Conservation (phyloP, 2,888 invertebrate species). For the Siphlonurus alternatus region DNA sequence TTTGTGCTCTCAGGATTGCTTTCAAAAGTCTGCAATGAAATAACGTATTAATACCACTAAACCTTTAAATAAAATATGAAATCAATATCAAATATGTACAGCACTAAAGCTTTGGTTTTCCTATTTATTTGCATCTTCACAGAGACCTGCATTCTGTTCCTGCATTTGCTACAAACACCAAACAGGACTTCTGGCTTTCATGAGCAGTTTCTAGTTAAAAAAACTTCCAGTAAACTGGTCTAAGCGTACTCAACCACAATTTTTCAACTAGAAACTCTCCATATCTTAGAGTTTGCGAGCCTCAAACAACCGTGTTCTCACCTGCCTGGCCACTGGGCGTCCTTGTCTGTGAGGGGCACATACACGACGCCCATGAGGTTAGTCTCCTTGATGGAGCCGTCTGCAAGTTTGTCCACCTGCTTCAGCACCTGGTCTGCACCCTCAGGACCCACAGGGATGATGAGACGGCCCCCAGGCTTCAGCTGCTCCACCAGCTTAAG, state of each 20-base stretch:
- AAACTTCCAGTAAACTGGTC: no score
- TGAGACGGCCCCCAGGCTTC: conserved; percentile 80
- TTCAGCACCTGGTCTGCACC: conserved; percentile 75
- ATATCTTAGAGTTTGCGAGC: no score
- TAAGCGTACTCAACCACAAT: no score
- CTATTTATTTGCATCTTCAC: no score
- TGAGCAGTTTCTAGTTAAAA: no score
- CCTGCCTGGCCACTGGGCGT: conserved; percentile 41
- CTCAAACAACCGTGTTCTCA: not conserved
- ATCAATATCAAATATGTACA: not conserved
- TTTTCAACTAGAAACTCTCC: no score
- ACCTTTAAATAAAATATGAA: no score
- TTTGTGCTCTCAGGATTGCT: not conserved
- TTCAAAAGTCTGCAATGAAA: not conserved
- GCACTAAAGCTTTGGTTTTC: no score
- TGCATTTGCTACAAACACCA: no score
- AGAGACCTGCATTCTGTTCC: no score
- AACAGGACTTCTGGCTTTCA: no score
- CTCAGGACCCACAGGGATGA: conserved; percentile 78
- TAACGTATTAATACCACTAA: no score
- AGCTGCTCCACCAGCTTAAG: conserved; percentile 65
- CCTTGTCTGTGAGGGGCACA: conserved; percentile 85
- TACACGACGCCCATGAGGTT: conserved; percentile 90
- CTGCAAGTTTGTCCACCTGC: conserved; percentile 72
- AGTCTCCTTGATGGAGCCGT: conserved; percentile 58